Evolutionary conservation across 2,888 invertebrate genomes (phyloP).

Genomic region (Zaprionus lineosus): DNA sequence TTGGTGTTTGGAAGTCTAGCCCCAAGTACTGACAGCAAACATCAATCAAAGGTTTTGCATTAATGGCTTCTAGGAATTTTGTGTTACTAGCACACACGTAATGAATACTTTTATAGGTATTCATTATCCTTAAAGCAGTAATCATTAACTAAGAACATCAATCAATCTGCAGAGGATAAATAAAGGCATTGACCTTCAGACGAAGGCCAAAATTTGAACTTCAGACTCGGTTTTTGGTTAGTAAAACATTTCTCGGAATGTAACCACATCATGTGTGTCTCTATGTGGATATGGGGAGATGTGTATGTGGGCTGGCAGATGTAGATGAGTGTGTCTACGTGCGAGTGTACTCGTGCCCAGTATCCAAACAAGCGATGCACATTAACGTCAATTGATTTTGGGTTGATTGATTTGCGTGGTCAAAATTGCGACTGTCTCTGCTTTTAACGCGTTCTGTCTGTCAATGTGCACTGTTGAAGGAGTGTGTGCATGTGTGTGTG

Average conservation of each 20-base stretch:
- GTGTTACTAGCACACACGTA: too few relatives aligned
- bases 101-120: constrained; percentile 14
- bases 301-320: constrained; percentile 1
- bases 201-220: constrained; percentile 5
- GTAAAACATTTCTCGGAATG: too few relatives aligned
- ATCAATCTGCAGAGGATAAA: constrained; percentile 31
- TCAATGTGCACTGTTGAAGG: too few relatives aligned
- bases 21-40: constrained; percentile 42
- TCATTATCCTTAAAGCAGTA: constrained; percentile 15
- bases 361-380: constrained; percentile 74
- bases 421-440: constrained; percentile 17
- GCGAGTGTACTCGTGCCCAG: too few relatives aligned
- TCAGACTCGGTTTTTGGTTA: constrained; percentile 23
- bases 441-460: too few relatives aligned
- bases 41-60: constrained; percentile 64
- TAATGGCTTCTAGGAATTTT: too few relatives aligned
- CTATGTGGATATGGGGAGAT: too few relatives aligned
- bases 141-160: constrained; percentile 46
- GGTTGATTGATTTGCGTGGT: constrained; percentile 73
- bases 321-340: constrained; percentile 28
- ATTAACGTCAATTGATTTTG: constrained; percentile 76
- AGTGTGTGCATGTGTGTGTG: constrained; percentile 5
- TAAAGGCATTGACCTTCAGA: constrained; percentile 19
- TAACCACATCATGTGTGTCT: constrained; percentile 9
- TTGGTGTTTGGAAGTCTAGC: constrained; percentile 11